Evolutionary conservation across 2,888 invertebrate genomes (phyloP), one percentile per base, ranked within the genome.

Genomic region (Phortica magna): DNA sequence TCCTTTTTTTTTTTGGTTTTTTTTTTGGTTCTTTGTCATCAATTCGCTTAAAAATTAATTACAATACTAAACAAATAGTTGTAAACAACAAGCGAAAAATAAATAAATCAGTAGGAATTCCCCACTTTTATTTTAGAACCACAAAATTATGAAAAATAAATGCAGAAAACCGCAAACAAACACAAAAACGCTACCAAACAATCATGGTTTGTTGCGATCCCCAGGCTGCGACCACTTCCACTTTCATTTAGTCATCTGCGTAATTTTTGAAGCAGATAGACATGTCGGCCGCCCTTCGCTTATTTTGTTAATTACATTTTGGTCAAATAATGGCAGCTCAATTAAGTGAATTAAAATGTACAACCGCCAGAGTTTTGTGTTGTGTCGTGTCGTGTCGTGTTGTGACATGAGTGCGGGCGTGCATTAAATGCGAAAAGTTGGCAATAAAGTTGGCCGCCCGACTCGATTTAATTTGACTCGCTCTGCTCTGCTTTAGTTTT

Each of bases 281-380:
- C 22, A 59, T 41, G 59, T 55, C 55, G 67, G 55, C 74, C 65
- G 55, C 73, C 48, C 55, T 48, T 73, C 79, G 81, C 82, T 80
- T 82, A 84, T 84, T 83, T 85, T 88, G 88, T 88, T 88, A 88
- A 88, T 90, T 88, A 89, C 90, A 90, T 88, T 88, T 83, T 87
- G 90, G 90, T 90, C 90, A 87, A 90, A 90, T 89, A 90, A 89
- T 88, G 90, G 89, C 88, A 89, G 88, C 88, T 88, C 89, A 88
- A 89, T 89, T 89, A 88, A 88, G 88, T 84, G 88, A 88, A 89
- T 88, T 89, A 85, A 87, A 88, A 89, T 80, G 78, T 71, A 31
- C 70, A 55, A 53, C 31, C 78, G 78, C 80, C 79, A 79, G 77
- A 85, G 39, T 65, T 83, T 80, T 82, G 84, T 61, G 31, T 19